A percentile compares a stretch with the other conserved stretches of the same genome.
Conservation (phyloP, 2,888 invertebrate species). For the Agrotis clavis region DNA sequence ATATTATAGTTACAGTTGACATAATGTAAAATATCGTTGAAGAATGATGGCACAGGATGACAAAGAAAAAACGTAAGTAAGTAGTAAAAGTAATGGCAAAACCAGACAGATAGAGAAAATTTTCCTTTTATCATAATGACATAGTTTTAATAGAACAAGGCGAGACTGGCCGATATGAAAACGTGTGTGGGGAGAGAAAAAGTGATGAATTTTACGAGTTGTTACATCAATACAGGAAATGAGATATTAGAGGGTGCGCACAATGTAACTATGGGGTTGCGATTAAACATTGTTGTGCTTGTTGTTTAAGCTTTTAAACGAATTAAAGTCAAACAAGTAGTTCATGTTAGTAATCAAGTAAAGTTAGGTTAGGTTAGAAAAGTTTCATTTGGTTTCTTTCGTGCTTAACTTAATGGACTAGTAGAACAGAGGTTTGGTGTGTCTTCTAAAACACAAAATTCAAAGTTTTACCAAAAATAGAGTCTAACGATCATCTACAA, state of each 20-base stretch:
- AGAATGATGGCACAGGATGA: background rate
- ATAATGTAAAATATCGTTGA: background rate
- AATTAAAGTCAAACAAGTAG: conserved; percentile 16
- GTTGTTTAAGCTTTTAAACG: conserved; percentile 40
- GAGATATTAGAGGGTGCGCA: conserved; percentile 54
- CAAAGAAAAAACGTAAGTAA: background rate
- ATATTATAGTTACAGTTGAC: background rate
- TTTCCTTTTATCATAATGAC: background rate
- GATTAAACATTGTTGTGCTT: conserved; percentile 26
- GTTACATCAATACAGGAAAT: conserved; percentile 77
- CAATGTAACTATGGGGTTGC: conserved; percentile 54
- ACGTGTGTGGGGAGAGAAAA: conserved; percentile 4
- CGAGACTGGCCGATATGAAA: background rate
- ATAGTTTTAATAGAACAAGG: background rate
- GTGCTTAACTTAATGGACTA: background rate
- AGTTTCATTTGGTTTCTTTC: background rate
- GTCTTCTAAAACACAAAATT: background rate
- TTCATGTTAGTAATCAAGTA: background rate
- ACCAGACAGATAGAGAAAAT: background rate
- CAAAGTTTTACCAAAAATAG: background rate
- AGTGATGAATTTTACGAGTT: conserved; percentile 51
- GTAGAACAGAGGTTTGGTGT: background rate
- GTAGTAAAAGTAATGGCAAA: background rate
- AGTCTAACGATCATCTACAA: background rate
- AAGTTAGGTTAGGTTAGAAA: background rate